phyloP scores from a whole-genome alignment of 2,113 vertebrate species.

The Lontra canadensis region DNA sequence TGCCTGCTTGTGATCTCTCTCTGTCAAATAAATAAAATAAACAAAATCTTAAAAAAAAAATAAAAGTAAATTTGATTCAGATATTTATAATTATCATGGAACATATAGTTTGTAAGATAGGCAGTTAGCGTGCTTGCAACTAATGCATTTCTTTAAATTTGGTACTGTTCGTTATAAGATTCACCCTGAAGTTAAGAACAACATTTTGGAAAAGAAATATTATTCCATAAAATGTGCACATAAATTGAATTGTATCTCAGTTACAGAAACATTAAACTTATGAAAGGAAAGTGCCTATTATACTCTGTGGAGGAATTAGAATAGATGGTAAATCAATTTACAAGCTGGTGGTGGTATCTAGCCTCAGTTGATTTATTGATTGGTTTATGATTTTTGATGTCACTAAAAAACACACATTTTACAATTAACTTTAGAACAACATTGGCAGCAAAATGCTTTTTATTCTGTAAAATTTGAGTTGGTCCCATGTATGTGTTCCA shows the following conservation, averaged over 20 bases:
- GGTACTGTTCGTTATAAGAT: background rate
- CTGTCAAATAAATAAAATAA: no score
- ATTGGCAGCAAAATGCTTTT: background rate
- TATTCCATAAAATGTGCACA: constrained; percentile 38
- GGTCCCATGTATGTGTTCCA: background rate
- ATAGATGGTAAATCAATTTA: constrained; percentile 47
- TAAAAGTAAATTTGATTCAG: constrained; percentile 21
- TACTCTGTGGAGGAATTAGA: constrained; percentile 26
- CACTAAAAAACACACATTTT: constrained; percentile 39
- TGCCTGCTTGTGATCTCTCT: no score
- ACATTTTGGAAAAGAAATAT: background rate
- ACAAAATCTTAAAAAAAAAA: no score
- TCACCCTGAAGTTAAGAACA: background rate
- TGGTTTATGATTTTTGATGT: constrained; percentile 33
- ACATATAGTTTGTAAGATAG: background rate
- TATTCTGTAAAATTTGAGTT: constrained; percentile 29
- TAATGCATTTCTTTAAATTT: constrained; percentile 29
- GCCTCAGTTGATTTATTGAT: constrained; percentile 4
- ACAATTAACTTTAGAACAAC: constrained; percentile 36
- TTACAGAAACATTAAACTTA: constrained; percentile 40
- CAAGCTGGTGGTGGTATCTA: background rate
- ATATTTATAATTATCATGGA: constrained; percentile 18
- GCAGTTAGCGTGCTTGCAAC: background rate
- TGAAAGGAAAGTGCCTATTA: constrained; percentile 19
- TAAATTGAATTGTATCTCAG: constrained; percentile 49